Percentiles rank a stretch among this genome's conserved stretches.
These are phyloP conservation scores for Goniozus legneri DNA, from an alignment of 1,140 invertebrate species.

Conservation along the genomic window DNA sequence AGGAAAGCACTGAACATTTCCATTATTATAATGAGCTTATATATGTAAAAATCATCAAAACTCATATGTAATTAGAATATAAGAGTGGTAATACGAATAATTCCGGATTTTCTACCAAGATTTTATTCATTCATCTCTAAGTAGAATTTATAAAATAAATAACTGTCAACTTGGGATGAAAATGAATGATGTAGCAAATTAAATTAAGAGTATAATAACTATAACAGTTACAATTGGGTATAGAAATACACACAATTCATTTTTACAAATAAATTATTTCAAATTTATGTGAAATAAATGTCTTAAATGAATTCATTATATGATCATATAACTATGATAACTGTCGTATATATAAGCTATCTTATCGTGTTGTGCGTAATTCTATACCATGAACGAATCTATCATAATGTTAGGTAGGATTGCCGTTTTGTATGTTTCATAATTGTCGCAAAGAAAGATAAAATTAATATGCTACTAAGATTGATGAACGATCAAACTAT, in stretches of 20 bases:
- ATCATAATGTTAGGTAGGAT: conserved; percentile 17
- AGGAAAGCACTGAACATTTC: conserved; percentile 36
- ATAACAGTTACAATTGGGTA: conserved; percentile 15
- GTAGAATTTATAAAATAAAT: conserved; percentile 8
- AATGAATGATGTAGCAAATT: neutral
- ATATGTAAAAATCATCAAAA: conserved; percentile 50
- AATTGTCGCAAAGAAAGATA: conserved; percentile 22
- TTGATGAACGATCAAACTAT: conserved; percentile 34
- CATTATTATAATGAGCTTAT: conserved; percentile 54
- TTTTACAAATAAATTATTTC: neutral
- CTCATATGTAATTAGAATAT: conserved; percentile 49
- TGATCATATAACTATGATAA: no score
- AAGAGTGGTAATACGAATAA: conserved; percentile 40
- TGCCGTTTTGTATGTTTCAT: conserved; percentile 37
- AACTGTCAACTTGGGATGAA: neutral
- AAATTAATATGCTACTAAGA: conserved; percentile 23
- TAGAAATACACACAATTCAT: conserved; percentile 5
- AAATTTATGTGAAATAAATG: no score
- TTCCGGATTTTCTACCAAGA: conserved; percentile 16
- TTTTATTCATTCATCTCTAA: conserved; percentile 2
- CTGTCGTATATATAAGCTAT: neutral
- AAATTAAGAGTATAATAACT: conserved; percentile 6
- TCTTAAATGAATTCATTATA: no score
- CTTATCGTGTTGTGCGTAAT: conserved; percentile 3
- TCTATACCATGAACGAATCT: conserved; percentile 14